Conservation (phyloP, 2,113 vertebrate species). For the Athene noctua region DNA sequence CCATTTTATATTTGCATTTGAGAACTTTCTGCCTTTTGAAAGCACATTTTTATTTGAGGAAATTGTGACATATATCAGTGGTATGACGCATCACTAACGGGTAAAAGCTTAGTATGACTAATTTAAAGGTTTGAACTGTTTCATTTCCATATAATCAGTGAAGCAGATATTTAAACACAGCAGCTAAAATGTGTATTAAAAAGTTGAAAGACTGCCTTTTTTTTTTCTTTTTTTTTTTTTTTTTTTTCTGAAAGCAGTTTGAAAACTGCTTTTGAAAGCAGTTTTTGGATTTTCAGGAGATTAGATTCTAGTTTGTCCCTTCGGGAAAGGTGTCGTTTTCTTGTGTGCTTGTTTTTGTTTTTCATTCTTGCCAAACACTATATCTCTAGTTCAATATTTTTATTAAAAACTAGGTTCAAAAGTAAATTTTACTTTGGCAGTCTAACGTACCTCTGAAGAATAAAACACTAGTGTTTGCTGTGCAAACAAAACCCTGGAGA, state of each 20-base stretch:
- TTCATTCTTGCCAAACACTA: background rate
- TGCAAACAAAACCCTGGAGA: slow-evolving; percentile 44
- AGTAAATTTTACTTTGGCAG: slow-evolving; percentile 55
- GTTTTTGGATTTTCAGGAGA: background rate
- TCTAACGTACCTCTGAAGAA: slow-evolving; percentile 35
- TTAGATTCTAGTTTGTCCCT: background rate
- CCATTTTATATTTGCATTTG: background rate
- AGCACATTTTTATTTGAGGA: background rate
- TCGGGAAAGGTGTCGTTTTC: background rate
- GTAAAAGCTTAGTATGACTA: background rate
- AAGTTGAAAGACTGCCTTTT: background rate
- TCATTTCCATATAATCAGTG: slow-evolving; percentile 30
- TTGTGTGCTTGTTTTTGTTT: background rate
- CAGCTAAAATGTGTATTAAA: background rate
- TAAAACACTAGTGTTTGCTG: slow-evolving; percentile 48
- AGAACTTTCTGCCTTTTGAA: background rate
- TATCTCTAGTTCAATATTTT: background rate
- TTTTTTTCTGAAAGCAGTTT: background rate
- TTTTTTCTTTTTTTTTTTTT: background rate
- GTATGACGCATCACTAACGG: background rate
- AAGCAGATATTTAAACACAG: background rate
- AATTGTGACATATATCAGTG: background rate
- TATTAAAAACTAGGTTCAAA: background rate
- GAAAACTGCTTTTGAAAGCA: background rate
- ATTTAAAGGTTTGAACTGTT: background rate